Evolutionary conservation across 2,113 vertebrate genomes (phyloP).

Genomic region (Oreochromis niloticus): DNA sequence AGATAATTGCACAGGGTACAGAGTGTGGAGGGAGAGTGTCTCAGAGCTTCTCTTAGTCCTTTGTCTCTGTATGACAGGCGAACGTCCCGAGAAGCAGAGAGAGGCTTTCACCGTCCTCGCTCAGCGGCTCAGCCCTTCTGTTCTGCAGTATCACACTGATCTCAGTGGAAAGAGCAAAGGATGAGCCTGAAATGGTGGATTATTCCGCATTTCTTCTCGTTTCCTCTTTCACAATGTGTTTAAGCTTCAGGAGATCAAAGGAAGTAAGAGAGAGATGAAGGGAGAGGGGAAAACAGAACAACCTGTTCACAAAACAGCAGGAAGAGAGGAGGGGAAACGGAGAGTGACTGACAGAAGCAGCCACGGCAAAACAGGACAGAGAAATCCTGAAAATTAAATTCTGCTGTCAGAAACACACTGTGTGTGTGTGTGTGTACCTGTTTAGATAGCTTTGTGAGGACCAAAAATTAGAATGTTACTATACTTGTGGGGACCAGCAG

Average conservation of each 20-base stretch:
- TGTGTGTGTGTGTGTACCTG: background rate
- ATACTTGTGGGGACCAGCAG: background rate
- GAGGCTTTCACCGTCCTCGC: background rate
- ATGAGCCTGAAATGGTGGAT: conserved; percentile 7
- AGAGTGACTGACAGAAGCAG: background rate
- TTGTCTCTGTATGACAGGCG: conserved; percentile 9
- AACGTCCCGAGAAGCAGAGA: background rate
- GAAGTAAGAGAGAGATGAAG: background rate
- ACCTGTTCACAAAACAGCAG: background rate
- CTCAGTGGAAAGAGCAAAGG: conserved; percentile 16
- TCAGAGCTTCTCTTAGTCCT: background rate
- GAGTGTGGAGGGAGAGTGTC: background rate
- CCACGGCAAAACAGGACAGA: background rate
- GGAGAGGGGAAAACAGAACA: background rate
- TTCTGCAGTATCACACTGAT: conserved; percentile 8
- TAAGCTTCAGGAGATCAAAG: conserved; percentile 22
- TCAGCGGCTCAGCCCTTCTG: background rate
- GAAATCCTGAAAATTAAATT: conserved; percentile 1
- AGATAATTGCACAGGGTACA: background rate
- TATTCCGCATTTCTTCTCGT: conserved; percentile 4
- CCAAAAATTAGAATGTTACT: rapidly evolving
- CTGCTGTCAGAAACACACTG: background rate
- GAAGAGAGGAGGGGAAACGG: background rate
- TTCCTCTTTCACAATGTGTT: background rate
- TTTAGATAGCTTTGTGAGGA: background rate